Percentiles rank a stretch among this genome's conserved stretches.
These are phyloP conservation scores for Chelonoidis abingdonii DNA, from an alignment of 2,113 vertebrate genomes.

Conservation along the genomic window DNA sequence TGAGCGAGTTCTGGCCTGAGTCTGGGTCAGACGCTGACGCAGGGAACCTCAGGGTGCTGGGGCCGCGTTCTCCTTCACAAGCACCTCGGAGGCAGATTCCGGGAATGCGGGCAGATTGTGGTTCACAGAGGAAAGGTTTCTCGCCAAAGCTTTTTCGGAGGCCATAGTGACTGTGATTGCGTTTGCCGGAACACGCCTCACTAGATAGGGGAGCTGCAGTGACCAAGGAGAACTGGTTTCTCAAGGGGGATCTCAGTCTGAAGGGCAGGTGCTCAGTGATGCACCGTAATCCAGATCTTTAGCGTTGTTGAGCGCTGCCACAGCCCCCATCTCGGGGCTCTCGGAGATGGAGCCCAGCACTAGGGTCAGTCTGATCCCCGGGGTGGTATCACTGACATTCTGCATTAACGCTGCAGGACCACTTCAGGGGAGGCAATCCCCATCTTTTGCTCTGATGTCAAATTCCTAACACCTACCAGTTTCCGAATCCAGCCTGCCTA, in stretches of 20 bases:
- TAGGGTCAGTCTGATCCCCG: slow-evolving; percentile 79
- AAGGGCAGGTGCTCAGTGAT: slow-evolving; percentile 77
- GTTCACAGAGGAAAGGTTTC: slow-evolving; percentile 79
- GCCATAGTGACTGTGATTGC: slow-evolving; percentile 71
- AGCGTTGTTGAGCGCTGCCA: slow-evolving; percentile 79
- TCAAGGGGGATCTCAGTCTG: slow-evolving; percentile 76
- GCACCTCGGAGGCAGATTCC: slow-evolving; percentile 74
- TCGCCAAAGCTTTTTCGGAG: slow-evolving; percentile 71
- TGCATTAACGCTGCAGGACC: slow-evolving; percentile 76
- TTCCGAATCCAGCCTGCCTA: slow-evolving; percentile 75
- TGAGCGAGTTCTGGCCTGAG: slow-evolving; percentile 76
- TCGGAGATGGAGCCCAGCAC: slow-evolving; percentile 74
- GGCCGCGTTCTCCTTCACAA: slow-evolving; percentile 75
- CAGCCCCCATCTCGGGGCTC: slow-evolving; percentile 74
- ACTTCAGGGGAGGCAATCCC: slow-evolving; percentile 77
- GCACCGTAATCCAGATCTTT: slow-evolving; percentile 72
- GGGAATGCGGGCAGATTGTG: slow-evolving; percentile 78
- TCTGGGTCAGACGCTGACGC: slow-evolving; percentile 77
- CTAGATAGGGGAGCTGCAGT: slow-evolving; percentile 76
- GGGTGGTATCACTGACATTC: slow-evolving; percentile 82
- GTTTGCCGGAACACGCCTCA: slow-evolving; percentile 74
- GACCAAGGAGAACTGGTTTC: slow-evolving; percentile 74
- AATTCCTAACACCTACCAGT: slow-evolving; percentile 68
- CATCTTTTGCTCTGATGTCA: slow-evolving; percentile 75
- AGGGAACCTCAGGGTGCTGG: slow-evolving; percentile 73